Evolutionary conservation across 2,113 vertebrate species (phyloP).

Genomic region (Thymallus thymallus): DNA sequence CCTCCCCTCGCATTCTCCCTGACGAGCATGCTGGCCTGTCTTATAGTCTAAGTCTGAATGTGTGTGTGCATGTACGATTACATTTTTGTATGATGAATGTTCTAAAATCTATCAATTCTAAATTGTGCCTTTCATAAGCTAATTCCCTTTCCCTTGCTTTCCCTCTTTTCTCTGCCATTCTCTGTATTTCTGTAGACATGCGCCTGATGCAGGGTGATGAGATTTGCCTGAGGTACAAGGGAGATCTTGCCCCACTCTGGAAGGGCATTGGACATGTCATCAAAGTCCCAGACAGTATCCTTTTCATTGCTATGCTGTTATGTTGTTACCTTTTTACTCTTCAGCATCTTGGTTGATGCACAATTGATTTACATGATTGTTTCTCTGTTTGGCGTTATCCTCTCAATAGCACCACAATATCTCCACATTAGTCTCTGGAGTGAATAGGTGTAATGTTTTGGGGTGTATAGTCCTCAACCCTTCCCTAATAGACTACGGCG

Average conservation of each 20-base stretch:
- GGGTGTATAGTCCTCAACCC: conserved; percentile 74
- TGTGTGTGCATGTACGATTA: background rate
- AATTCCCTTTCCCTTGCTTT: no score
- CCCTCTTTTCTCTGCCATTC: conserved; percentile 6
- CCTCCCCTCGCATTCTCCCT: background rate
- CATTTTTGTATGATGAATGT: background rate
- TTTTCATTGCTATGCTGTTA: conserved; percentile 47
- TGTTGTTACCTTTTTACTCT: background rate
- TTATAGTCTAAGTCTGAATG: background rate
- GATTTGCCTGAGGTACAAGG: conserved; percentile 96
- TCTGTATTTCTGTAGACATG: conserved; percentile 81
- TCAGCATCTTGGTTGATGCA: no score
- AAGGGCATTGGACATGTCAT: conserved; percentile 98
- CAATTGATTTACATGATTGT: no score
- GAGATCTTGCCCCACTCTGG: conserved; percentile 92
- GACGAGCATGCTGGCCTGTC: background rate
- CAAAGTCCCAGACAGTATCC: conserved; percentile 99
- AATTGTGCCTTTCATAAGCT: no score
- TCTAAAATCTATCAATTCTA: background rate
- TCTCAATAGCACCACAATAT: background rate
- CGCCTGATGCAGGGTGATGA: conserved; percentile 98
- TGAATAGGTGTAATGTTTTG: background rate
- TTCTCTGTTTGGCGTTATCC: no score
- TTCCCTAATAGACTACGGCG: conserved; percentile 87
- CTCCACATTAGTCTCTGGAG: background rate